phyloP scores from a whole-genome alignment of 2,888 invertebrate genomes.

The Drosophila flavopinicola region DNA sequence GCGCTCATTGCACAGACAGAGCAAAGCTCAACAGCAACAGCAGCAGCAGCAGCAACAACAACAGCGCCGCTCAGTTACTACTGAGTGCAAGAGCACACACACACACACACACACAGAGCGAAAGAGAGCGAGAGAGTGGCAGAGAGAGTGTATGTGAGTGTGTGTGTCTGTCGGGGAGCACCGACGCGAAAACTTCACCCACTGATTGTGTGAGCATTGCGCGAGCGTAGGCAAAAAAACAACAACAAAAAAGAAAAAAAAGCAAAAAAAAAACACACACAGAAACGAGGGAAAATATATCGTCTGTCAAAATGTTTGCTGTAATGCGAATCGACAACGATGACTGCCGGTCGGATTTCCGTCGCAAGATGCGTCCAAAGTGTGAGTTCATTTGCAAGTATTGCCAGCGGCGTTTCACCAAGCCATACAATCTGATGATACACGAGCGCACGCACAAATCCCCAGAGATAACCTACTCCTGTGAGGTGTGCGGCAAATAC shows the following conservation, averaged over 20 bases:
- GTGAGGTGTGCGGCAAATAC: slow-evolving; percentile 98
- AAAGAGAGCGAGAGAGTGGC: slow-evolving; percentile 11
- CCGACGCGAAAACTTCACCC: slow-evolving; percentile 44
- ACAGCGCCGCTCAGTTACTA: slow-evolving; percentile 23
- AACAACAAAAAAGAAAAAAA: background rate
- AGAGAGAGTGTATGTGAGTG: slow-evolving; percentile 4
- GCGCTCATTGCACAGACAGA: slow-evolving; percentile 61
- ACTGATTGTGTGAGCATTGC: slow-evolving; percentile 48
- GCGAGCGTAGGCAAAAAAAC: slow-evolving; percentile 42
- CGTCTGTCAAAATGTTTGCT: slow-evolving; percentile 90
- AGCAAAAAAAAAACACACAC: slow-evolving; percentile 8
- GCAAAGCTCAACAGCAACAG: slow-evolving; percentile 45
- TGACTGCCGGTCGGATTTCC: slow-evolving; percentile 93
- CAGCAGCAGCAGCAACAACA: slow-evolving; percentile 11
- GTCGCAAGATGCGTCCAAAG: slow-evolving; percentile 95
- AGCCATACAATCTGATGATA: slow-evolving; percentile 99
- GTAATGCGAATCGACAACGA: slow-evolving; percentile 95
- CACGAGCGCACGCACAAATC: slow-evolving; percentile 99
- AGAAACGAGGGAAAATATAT: slow-evolving; percentile 64
- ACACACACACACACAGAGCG: slow-evolving; percentile 4
- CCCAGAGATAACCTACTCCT: slow-evolving; percentile 97
- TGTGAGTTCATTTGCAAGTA: slow-evolving; percentile 99
- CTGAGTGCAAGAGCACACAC: slow-evolving; percentile 42
- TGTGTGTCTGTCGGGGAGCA: slow-evolving; percentile 17
- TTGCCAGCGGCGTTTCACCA: slow-evolving; percentile 98